Conservation (phyloP, 2,888 invertebrate species). For the Drosophila cognata region DNA sequence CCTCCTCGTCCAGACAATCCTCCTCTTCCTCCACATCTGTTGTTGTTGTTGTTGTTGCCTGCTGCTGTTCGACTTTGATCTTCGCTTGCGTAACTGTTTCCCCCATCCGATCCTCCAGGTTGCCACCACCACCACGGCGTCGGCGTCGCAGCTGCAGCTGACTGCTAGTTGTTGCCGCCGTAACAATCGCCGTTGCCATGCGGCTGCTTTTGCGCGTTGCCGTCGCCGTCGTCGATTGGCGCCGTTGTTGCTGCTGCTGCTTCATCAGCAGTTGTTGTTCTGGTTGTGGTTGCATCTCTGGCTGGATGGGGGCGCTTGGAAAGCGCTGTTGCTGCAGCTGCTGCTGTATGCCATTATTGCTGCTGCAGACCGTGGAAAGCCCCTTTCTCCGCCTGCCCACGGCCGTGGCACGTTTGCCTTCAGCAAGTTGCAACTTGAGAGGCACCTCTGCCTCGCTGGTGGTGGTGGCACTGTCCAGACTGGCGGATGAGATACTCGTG, state of each 20-base stretch:
- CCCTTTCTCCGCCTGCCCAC: conserved; percentile 67
- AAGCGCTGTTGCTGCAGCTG: conserved; percentile 80
- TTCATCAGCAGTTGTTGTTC: conserved; percentile 45
- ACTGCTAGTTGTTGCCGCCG: conserved; percentile 82
- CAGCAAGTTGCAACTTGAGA: neutral
- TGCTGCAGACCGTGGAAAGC: conserved; percentile 58
- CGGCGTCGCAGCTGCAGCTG: conserved; percentile 74
- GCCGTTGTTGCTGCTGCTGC: conserved; percentile 29
- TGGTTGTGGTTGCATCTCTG: conserved; percentile 62
- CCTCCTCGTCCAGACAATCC: conserved; percentile 44
- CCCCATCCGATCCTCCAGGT: conserved; percentile 85
- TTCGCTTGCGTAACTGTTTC: conserved; percentile 48
- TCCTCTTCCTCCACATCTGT: conserved; percentile 30
- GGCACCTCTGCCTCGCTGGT: conserved; percentile 58
- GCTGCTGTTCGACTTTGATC: conserved; percentile 24
- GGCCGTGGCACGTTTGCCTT: conserved; percentile 56
- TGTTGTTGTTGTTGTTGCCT: conserved; percentile 12
- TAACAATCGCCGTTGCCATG: conserved; percentile 81
- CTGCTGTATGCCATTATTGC: conserved; percentile 59
- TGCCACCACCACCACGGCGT: conserved; percentile 64
- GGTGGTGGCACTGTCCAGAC: conserved; percentile 59
- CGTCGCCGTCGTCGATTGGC: conserved; percentile 61
- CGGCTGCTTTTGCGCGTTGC: conserved; percentile 82
- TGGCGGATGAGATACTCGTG: conserved; percentile 73
- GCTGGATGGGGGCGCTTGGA: conserved; percentile 85